Percentiles rank a stretch among this genome's conserved stretches.
phyloP scores from a whole-genome alignment of 1,140 invertebrate genomes.

The Venturia canescens region DNA sequence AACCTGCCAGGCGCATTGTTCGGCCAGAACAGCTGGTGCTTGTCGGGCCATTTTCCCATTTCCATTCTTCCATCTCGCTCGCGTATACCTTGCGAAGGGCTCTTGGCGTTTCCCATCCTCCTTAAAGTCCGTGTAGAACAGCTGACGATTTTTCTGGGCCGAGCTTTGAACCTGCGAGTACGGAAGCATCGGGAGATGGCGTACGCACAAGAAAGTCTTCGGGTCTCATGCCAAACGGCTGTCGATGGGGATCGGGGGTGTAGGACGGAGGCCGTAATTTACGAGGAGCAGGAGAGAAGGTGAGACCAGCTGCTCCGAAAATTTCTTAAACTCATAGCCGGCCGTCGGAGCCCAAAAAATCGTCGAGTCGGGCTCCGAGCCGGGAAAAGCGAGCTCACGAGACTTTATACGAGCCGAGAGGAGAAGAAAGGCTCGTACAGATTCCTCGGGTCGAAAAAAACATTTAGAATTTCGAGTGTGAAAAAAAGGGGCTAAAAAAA shows the following conservation, averaged over 20 bases:
- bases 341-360: background rate
- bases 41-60: background rate
- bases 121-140: background rate
- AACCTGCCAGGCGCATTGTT: background rate
- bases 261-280: background rate
- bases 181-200: too few relatives aligned
- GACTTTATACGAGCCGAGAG: background rate
- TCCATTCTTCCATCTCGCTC: background rate
- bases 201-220: background rate
- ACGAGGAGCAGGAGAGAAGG: background rate
- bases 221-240: background rate
- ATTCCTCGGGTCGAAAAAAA: too few relatives aligned
- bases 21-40: background rate
- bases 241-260: background rate
- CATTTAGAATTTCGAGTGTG: too few relatives aligned
- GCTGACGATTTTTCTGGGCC: background rate
- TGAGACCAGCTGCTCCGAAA: background rate
- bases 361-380: background rate
- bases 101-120: background rate
- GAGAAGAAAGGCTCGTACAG: background rate
- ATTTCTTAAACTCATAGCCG: background rate
- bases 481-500: too few relatives aligned
- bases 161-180: background rate
- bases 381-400: background rate
- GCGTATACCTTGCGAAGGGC: background rate